Base-by-base conservation (phyloP, 2,113 vertebrate genomes). In the Ginglymostoma cirratum region DNA sequence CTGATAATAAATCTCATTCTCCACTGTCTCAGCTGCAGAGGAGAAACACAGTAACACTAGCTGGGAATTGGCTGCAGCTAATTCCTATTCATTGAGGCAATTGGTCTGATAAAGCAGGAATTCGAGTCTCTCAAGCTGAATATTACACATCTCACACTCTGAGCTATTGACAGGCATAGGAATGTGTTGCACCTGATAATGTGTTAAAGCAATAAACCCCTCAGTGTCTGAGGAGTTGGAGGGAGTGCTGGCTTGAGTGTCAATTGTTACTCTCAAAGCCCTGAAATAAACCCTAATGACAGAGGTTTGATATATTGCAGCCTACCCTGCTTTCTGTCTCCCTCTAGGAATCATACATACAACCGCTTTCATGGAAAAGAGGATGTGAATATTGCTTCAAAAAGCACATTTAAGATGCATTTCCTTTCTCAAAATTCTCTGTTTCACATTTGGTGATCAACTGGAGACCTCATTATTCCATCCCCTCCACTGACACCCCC, bases 101-200 rank as follows among this genome's bases (percentile, higher is more conserved):
- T 42, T 70, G 42, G 23, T 27, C 5, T 69, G 61, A 94, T 94
- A 69, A 94, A 12, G 66, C 65, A 94, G 93, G 38, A 69, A 94
- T 94, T 67, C 7, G 23, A 69, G 23, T 38, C n/a, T 69, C 38
- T 70, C 42, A 42, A 86, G 93, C 93, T 94, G n/a, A 42, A 72
- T 17, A 94, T 70, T 94, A 34, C 23, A 90, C 15, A 8, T 21
- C 95, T 96, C n/a, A 83, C 83, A 70, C 48, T 65, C 78, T 42
- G 55, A 67, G 95, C 0, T 30, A 76, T 45, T 12, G 96, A 96
- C 96, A 96, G 96, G 95, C 96, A 96, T 96, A 97, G 96, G 97
- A 96, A 52, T 96, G 96, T 96, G 34, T 83, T 61, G 90, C 76
- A 96, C n/a, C 96, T 96, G 96, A 48, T 96, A 96, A 97, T 96